Evolutionary conservation across 1,140 invertebrate genomes (phyloP).

Genomic region (Chelonus insularis): DNA sequence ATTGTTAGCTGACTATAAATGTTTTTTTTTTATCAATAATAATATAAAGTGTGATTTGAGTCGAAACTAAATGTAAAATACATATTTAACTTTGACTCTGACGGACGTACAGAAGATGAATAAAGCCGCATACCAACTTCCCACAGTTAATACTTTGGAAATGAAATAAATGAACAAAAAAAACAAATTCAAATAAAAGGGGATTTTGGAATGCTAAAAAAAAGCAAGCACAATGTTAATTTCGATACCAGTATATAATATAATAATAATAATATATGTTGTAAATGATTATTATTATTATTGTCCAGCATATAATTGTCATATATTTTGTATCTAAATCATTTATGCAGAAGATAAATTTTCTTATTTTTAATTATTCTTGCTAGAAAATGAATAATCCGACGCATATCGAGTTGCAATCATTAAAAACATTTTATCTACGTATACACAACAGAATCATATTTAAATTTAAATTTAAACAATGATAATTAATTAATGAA

Average conservation of each 20-base stretch:
- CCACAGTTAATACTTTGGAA: neutral
- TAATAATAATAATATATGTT: slow-evolving; percentile 11
- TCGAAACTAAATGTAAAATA: neutral
- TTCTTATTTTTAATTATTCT: neutral
- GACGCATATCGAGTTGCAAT: slow-evolving; percentile 1
- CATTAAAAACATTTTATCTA: slow-evolving; percentile 7
- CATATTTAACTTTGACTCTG: neutral
- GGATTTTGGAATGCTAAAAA: neutral
- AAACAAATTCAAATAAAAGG: too few species aligned
- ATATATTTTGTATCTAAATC: slow-evolving; percentile 15
- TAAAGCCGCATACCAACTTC: slow-evolving; percentile 6
- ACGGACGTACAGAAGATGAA: slow-evolving; percentile 18
- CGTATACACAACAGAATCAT: slow-evolving; percentile 2
- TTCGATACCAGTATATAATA: slow-evolving; percentile 16
- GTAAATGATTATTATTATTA: too few species aligned
- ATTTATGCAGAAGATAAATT: neutral
- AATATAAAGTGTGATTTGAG: neutral
- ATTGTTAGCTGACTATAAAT: slow-evolving; percentile 25
- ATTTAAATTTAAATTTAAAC: slow-evolving; percentile 3
- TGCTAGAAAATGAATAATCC: neutral
- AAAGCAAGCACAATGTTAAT: slow-evolving; percentile 11
- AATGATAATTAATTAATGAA: neutral
- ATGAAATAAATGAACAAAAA: neutral
- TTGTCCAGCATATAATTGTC: slow-evolving; percentile 16
- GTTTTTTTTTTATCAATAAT: neutral